phyloP scores from a whole-genome alignment of 2,888 invertebrate genomes.

The Labia minor region DNA sequence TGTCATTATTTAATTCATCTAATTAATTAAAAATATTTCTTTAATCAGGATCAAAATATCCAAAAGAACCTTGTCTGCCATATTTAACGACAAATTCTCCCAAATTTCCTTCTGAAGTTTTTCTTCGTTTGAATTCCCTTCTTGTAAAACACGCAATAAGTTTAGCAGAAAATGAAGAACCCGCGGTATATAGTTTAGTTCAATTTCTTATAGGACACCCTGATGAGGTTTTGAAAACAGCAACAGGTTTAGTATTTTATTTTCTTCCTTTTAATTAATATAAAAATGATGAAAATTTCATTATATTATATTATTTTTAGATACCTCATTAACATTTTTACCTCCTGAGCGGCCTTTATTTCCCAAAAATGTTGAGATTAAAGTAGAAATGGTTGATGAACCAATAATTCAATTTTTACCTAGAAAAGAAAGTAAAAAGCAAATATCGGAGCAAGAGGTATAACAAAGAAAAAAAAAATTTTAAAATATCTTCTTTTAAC shows the following conservation, averaged over 20 bases:
- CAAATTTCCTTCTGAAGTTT: constrained; percentile 48
- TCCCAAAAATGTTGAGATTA: background rate
- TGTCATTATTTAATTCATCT: too few relatives aligned
- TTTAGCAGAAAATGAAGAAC: constrained; percentile 55
- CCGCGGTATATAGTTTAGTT: constrained; percentile 59
- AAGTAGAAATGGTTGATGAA: background rate
- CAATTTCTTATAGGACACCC: constrained; percentile 34
- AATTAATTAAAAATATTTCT: constrained; percentile 18
- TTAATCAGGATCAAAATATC: constrained; percentile 49
- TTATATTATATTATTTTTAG: background rate
- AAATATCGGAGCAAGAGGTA: background rate
- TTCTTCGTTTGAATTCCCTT: constrained; percentile 53
- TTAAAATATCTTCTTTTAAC: too few relatives aligned
- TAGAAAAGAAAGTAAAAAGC: background rate
- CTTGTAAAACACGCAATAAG: constrained; percentile 56
- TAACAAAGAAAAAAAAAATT: too few relatives aligned
- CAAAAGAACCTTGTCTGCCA: constrained; percentile 60
- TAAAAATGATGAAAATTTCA: background rate
- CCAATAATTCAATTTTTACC: background rate
- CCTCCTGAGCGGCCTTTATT: background rate
- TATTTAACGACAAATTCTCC: constrained; percentile 54
- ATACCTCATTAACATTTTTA: background rate
- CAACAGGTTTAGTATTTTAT: constrained; percentile 8
- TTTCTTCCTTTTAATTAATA: background rate
- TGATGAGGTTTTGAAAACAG: constrained; percentile 20